Conservation (phyloP, 2,888 invertebrate genomes). For the Colostygia pectinataria region DNA sequence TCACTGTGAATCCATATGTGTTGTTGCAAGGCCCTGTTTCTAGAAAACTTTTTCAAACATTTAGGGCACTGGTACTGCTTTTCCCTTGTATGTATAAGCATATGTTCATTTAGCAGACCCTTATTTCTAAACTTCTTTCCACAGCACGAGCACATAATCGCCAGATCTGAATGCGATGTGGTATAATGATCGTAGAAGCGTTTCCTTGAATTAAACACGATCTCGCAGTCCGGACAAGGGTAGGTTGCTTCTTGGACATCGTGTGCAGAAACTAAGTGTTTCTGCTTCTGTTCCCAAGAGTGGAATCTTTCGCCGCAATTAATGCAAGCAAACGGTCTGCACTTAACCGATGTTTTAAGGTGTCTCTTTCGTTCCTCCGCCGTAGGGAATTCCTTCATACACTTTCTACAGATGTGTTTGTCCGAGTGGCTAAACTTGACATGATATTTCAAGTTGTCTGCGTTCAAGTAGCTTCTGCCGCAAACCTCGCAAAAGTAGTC, state of each 20-base stretch:
- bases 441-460: constrained; percentile 63
- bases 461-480: constrained; percentile 59
- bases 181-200: constrained; percentile 63
- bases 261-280: constrained; percentile 56
- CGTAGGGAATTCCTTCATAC: constrained; percentile 61
- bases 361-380: constrained; percentile 54
- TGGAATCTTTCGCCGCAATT: constrained; percentile 63
- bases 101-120: constrained; percentile 62
- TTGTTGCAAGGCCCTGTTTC: constrained; percentile 68
- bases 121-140: constrained; percentile 57
- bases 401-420: constrained; percentile 59
- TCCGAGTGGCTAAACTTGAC: constrained; percentile 57
- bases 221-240: constrained; percentile 60
- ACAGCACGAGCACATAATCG: constrained; percentile 57
- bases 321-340: constrained; percentile 62
- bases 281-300: constrained; percentile 67
- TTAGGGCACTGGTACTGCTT: constrained; percentile 68
- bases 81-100: constrained; percentile 74
- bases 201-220: constrained; percentile 52
- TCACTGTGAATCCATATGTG: constrained; percentile 73
- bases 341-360: constrained; percentile 49
- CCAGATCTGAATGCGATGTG: constrained; percentile 58
- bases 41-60: constrained; percentile 76
- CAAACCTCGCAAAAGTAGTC: constrained; percentile 67
- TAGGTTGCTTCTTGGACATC: constrained; percentile 49